These are phyloP conservation scores for Columba guinea DNA, from an alignment of 2,797 vertebrate species.

Conservation along the genomic window DNA sequence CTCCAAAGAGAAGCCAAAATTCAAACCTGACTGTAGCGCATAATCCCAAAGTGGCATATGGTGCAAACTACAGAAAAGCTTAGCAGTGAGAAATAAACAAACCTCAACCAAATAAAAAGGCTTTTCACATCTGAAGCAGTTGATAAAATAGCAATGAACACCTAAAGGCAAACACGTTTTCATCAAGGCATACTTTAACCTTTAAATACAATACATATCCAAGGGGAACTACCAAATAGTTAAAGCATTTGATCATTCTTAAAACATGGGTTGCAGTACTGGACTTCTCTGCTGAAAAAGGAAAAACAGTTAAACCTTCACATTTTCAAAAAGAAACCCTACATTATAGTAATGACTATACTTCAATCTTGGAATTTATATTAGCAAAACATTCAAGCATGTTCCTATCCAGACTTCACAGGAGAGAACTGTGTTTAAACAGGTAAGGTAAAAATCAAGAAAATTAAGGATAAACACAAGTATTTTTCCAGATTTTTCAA, in stretches of 20 bases:
- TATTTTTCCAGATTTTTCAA: not conserved
- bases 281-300: not conserved
- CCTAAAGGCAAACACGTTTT: slow-evolving; percentile 15
- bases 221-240: not conserved
- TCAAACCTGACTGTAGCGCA: slow-evolving; percentile 1
- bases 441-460: not conserved
- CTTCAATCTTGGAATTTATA: not conserved
- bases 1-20: slow-evolving; percentile 50
- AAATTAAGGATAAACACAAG: not conserved
- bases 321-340: not conserved
- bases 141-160: slow-evolving; percentile 1
- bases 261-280: not conserved
- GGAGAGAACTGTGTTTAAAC: not conserved
- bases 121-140: slow-evolving; percentile 8
- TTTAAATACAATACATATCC: not conserved
- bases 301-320: not conserved
- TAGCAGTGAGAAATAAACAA: slow-evolving; percentile 3
- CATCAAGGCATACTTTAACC: not conserved
- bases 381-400: not conserved
- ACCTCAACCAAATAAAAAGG: not conserved
- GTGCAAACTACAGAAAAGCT: slow-evolving; percentile 8
- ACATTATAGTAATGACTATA: not conserved
- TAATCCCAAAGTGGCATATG: not conserved
- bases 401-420: not conserved
- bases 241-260: not conserved